Percentiles rank a stretch among this genome's conserved stretches.
Evolutionary conservation across 1,140 invertebrate species (phyloP).

Genomic region (Cydia splendana): DNA sequence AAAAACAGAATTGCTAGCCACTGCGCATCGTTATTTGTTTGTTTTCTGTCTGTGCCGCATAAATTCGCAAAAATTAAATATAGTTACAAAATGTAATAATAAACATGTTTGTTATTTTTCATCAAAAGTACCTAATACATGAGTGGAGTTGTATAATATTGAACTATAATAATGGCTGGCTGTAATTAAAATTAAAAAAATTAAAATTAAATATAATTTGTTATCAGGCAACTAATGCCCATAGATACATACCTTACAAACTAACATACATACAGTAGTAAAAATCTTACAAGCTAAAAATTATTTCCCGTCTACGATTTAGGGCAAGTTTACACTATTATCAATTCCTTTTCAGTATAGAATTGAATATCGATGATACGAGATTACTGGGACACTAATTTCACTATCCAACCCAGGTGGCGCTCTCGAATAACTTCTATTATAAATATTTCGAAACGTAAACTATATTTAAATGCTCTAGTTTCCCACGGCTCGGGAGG

Average conservation of each 20-base stretch:
- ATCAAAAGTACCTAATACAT: too few species aligned
- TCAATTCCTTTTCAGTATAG: background rate
- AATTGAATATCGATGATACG: background rate
- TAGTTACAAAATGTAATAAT: too few species aligned
- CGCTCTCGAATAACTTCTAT: constrained; percentile 6
- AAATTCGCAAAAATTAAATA: too few species aligned
- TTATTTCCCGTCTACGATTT: background rate
- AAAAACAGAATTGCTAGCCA: background rate
- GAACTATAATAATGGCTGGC: background rate
- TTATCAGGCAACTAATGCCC: too few species aligned
- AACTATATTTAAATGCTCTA: constrained; percentile 20
- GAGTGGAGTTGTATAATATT: background rate
- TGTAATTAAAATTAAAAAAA: too few species aligned
- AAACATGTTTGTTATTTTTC: background rate
- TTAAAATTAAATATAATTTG: too few species aligned
- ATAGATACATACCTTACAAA: too few species aligned
- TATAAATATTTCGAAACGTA: constrained; percentile 17
- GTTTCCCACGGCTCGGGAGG: constrained; percentile 11
- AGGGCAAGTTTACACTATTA: background rate
- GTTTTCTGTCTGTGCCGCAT: background rate
- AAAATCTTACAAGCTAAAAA: too few species aligned
- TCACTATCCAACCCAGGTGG: constrained; percentile 1
- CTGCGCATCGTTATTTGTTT: background rate
- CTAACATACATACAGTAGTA: too few species aligned
- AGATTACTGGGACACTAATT: background rate